Conservation (phyloP, 2,113 vertebrate species). For the Bombycilla garrulus region DNA sequence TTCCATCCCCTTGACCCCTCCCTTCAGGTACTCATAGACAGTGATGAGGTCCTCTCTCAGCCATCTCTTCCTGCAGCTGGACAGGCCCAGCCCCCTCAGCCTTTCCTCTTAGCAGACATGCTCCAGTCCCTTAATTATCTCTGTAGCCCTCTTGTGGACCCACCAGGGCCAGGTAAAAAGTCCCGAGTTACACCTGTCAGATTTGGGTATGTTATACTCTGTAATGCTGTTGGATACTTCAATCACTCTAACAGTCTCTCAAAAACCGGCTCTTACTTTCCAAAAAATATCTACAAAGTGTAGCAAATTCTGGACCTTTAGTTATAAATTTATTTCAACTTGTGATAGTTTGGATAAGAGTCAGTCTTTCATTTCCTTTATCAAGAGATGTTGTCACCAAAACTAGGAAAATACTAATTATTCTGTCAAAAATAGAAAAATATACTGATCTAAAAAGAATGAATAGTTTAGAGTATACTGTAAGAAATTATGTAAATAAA, state of each 20-base stretch:
- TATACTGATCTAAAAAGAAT: not conserved
- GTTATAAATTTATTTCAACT: not conserved
- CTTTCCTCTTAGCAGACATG: not conserved
- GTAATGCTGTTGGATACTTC: not conserved
- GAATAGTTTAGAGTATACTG: not conserved
- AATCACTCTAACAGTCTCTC: not conserved
- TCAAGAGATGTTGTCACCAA: not conserved
- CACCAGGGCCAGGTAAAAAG: not conserved
- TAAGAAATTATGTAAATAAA: not conserved
- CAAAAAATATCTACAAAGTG: not conserved
- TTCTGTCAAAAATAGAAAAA: not conserved
- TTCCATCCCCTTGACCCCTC: not conserved
- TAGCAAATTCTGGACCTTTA: not conserved
- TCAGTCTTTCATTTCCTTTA: not conserved
- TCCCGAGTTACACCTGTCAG: not conserved
- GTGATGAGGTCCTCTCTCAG: too few relatives aligned
- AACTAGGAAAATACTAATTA: not conserved
- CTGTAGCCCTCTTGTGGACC: not conserved
- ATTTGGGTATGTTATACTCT: not conserved
- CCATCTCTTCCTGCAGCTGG: accelerated
- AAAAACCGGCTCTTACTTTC: not conserved
- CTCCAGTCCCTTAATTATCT: not conserved
- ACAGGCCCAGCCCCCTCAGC: not conserved
- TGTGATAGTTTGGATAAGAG: not conserved
- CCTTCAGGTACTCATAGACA: too few relatives aligned